Percentiles rank a stretch among this genome's conserved stretches.
Conservation (phyloP, 2,113 vertebrate genomes). For the Heterocephalus glaber region DNA sequence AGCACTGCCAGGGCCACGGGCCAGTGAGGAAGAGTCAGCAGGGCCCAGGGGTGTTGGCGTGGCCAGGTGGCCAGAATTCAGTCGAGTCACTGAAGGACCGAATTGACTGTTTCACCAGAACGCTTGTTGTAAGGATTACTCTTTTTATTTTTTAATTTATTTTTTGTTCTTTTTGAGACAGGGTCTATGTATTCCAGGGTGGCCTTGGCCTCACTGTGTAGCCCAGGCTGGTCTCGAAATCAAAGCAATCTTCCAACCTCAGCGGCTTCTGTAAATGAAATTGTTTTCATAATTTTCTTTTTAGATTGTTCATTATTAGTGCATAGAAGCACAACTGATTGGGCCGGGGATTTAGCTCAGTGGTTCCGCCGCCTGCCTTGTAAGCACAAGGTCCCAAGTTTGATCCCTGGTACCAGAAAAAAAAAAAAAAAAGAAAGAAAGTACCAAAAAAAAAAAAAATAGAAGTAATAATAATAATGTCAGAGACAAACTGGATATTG, state of each 20-base stretch:
- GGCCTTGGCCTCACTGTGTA: not conserved
- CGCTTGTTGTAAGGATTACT: not conserved
- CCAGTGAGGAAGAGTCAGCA: not conserved
- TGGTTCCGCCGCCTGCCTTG: too few relatives aligned
- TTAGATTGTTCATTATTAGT: too few relatives aligned
- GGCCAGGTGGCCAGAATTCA: not conserved
- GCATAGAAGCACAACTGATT: too few relatives aligned
- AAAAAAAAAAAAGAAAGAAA: too few relatives aligned
- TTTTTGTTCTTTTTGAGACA: not conserved
- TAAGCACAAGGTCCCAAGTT: too few relatives aligned
- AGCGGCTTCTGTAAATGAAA: not conserved
- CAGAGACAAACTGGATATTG: too few relatives aligned
- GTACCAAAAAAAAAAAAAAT: too few relatives aligned
- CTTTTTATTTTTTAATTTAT: not conserved
- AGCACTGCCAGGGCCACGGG: not conserved
- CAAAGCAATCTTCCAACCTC: not conserved
- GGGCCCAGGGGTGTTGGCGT: fast-evolving
- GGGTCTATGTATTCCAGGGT: not conserved
- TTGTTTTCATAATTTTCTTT: too few relatives aligned
- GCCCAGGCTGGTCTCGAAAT: not conserved
- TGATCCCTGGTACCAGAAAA: too few relatives aligned
- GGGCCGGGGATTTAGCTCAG: too few relatives aligned
- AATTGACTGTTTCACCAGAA: not conserved
- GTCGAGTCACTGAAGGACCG: not conserved
- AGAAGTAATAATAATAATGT: too few relatives aligned